phyloP scores from a whole-genome alignment of 2,888 invertebrate genomes.

The Ctenicera cuprea region DNA sequence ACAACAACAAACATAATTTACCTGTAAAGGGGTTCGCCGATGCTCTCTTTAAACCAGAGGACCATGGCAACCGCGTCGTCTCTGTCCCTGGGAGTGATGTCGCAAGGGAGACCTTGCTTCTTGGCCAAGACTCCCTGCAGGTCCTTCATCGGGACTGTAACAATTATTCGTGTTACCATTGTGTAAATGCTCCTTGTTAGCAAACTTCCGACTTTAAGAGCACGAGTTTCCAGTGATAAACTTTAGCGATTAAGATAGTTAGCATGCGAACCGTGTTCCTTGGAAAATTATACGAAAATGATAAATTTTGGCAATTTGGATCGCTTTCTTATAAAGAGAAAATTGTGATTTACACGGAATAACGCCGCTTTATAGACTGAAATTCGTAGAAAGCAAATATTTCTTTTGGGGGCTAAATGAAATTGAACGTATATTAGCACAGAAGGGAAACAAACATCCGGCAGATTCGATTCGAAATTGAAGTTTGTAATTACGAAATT shows the following conservation, averaged over 20 bases:
- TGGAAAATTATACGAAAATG: slow-evolving; percentile 50
- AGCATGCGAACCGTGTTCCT: slow-evolving; percentile 45
- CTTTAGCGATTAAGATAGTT: slow-evolving; percentile 63
- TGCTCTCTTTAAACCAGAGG: slow-evolving; percentile 91
- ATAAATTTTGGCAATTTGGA: slow-evolving; percentile 46
- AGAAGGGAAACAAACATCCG: slow-evolving; percentile 63
- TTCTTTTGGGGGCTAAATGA: slow-evolving; percentile 50
- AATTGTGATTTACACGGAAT: slow-evolving; percentile 38
- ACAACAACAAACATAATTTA: slow-evolving; percentile 66
- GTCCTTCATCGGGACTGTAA: slow-evolving; percentile 85
- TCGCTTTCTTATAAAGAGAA: slow-evolving; percentile 29
- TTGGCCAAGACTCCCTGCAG: slow-evolving; percentile 89
- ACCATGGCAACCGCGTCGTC: slow-evolving; percentile 92
- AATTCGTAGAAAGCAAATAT: slow-evolving; percentile 46
- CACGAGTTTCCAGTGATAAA: slow-evolving; percentile 54
- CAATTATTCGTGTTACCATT: slow-evolving; percentile 65
- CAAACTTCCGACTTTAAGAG: slow-evolving; percentile 62
- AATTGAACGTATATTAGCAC: slow-evolving; percentile 53
- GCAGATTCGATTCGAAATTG: slow-evolving; percentile 62
- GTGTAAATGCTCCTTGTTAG: slow-evolving; percentile 65
- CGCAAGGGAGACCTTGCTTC: slow-evolving; percentile 90
- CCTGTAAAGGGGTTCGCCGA: slow-evolving; percentile 91
- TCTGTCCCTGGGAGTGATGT: slow-evolving; percentile 86
- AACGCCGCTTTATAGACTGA: slow-evolving; percentile 31
- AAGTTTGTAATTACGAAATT: slow-evolving; percentile 65